A percentile compares a stretch with the other conserved stretches of the same genome.
Conservation (phyloP, 2,888 invertebrate species). For the Orchesella flavescens region DNA sequence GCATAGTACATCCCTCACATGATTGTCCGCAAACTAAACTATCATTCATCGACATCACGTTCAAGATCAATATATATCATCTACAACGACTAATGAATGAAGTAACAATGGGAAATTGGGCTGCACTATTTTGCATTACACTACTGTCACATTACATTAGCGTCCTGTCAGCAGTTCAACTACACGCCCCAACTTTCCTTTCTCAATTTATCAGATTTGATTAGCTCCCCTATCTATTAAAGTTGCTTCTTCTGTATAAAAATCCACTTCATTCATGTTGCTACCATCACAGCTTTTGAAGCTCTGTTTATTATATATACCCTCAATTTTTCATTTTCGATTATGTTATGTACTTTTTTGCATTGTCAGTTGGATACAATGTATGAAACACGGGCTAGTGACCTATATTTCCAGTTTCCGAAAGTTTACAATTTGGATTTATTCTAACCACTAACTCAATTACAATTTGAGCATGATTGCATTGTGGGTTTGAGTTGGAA, state of each 20-base stretch:
- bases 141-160: neutral
- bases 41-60: neutral
- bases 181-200: constrained; percentile 45
- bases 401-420: constrained; percentile 46
- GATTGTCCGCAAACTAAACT: too few relatives aligned
- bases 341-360: too few relatives aligned
- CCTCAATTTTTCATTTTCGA: too few relatives aligned
- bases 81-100: too few relatives aligned
- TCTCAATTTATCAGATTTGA: constrained; percentile 31
- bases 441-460: constrained; percentile 45
- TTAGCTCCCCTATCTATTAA: neutral
- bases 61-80: neutral
- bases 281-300: too few relatives aligned
- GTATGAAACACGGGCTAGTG: neutral
- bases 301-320: too few relatives aligned
- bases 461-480: constrained; percentile 40
- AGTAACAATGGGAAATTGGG: too few relatives aligned
- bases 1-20: too few relatives aligned
- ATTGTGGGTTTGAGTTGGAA: constrained; percentile 11
- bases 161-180: constrained; percentile 20
- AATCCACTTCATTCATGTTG: too few relatives aligned
- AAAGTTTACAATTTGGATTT: constrained; percentile 27
- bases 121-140: too few relatives aligned
- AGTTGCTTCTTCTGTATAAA: neutral
- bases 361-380: too few relatives aligned